Percentiles rank a stretch among this genome's conserved stretches.
These are phyloP conservation scores for Martes martes DNA, from an alignment of 2,113 vertebrate genomes.

Conservation along the genomic window DNA sequence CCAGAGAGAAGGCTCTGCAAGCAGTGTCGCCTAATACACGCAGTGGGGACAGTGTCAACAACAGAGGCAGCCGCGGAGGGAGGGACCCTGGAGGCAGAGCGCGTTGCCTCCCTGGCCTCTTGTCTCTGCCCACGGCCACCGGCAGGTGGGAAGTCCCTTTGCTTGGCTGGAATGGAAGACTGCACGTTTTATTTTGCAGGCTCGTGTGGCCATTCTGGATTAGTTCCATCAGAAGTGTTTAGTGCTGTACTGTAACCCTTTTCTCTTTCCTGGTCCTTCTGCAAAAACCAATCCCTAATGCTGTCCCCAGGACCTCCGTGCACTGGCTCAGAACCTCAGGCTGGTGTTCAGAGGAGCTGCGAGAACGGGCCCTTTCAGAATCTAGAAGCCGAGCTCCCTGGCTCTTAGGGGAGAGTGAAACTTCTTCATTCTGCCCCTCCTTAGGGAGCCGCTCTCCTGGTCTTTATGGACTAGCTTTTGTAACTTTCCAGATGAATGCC, in stretches of 20 bases:
- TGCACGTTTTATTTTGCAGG: neutral
- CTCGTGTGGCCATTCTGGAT: neutral
- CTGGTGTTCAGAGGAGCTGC: neutral
- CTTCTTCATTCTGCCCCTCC: neutral
- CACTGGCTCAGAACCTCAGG: neutral
- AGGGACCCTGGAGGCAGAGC: fast-evolving
- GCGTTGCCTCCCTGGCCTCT: fast-evolving
- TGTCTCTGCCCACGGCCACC: neutral
- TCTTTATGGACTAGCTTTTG: neutral
- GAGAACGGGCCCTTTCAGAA: neutral
- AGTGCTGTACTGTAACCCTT: neutral
- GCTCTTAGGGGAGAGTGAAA: neutral
- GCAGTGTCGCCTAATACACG: neutral
- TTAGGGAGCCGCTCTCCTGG: neutral
- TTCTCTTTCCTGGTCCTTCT: neutral
- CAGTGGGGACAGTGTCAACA: neutral
- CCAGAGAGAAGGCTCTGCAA: neutral
- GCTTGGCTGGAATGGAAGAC: neutral
- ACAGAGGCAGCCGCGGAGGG: neutral
- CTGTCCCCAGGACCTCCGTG: neutral
- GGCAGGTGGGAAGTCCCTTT: neutral
- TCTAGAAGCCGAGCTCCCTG: neutral
- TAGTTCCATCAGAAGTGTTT: neutral
- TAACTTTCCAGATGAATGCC: neutral
- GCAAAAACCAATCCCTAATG: neutral